Evolutionary conservation across 2,113 vertebrate genomes (phyloP).

Genomic region (Sinocyclocheilus anshuiensis): DNA sequence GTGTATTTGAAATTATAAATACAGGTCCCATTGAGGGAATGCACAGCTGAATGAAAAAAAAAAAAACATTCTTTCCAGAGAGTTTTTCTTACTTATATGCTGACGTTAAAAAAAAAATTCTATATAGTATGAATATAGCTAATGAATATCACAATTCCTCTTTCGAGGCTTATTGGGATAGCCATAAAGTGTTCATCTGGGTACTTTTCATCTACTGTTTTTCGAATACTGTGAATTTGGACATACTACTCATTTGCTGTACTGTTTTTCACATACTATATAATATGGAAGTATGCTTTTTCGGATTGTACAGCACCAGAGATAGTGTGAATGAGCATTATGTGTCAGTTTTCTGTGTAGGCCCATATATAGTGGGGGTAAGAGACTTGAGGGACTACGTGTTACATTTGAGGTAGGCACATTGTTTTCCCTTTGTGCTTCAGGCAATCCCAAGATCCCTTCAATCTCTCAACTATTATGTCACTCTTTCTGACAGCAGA

Average conservation of each 20-base stretch:
- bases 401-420: background rate
- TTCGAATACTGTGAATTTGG: no score
- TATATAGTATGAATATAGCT: no score
- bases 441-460: background rate
- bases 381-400: constrained; percentile 15
- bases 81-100: no score
- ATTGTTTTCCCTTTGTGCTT: constrained; percentile 12
- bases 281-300: background rate
- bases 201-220: no score
- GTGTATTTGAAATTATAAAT: no score
- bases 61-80: no score
- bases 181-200: background rate
- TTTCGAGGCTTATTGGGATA: background rate
- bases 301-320: background rate
- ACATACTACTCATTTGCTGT: background rate
- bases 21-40: no score
- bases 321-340: background rate
- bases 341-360: background rate
- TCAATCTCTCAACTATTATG: background rate
- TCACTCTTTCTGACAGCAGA: background rate
- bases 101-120: no score
- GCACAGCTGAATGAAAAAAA: no score
- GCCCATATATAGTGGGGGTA: background rate
- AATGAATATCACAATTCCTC: no score
- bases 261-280: background rate